Conservation (phyloP, 2,113 vertebrate species). For the Mustelus asterias region DNA sequence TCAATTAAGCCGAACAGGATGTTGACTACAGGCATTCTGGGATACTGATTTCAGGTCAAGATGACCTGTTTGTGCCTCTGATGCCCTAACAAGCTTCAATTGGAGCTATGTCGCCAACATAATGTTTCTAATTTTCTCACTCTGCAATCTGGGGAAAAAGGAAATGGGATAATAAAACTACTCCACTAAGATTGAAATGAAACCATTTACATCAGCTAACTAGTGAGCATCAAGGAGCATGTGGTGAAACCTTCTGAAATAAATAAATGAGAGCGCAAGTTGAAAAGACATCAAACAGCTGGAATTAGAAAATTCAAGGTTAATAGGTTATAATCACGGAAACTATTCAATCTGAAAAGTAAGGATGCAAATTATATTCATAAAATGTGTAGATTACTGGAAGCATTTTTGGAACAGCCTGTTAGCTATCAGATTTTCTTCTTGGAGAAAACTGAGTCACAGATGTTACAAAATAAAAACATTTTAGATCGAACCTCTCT, state of each 20-base stretch:
- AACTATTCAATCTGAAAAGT: not conserved
- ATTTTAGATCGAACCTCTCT: not conserved
- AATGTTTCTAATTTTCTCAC: not conserved
- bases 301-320: not conserved
- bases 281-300: not conserved
- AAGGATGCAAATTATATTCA: not conserved
- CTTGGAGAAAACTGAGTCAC: not conserved
- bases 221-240: not conserved
- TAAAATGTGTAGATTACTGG: not conserved
- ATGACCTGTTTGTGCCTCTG: not conserved
- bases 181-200: not conserved
- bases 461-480: not conserved
- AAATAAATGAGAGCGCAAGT: not conserved
- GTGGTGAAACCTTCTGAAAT: not conserved
- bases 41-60: not conserved
- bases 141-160: not conserved
- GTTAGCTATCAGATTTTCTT: not conserved
- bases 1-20: not conserved
- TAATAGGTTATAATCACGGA: not conserved
- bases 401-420: not conserved
- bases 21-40: not conserved
- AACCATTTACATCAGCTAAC: not conserved
- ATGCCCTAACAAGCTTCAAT: not conserved
- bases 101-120: not conserved
- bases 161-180: not conserved